Conservation (phyloP, 2,888 invertebrate species). For the Andrena trimmerana region DNA sequence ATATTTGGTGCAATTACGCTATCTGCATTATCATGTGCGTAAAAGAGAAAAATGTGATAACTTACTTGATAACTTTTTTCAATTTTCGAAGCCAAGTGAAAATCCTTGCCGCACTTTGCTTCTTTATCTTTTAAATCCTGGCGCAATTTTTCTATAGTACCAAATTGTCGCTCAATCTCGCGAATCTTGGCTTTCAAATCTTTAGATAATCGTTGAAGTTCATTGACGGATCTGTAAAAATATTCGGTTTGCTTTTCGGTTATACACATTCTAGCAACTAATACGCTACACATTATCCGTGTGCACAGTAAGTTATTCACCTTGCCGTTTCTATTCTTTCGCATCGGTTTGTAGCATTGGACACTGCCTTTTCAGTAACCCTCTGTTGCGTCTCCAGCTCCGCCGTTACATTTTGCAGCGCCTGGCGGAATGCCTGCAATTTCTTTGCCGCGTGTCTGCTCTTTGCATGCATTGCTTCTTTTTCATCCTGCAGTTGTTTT, state of each 20-base stretch:
- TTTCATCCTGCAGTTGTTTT: conserved; percentile 83
- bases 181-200: conserved; percentile 72
- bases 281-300: background rate
- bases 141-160: conserved; percentile 78
- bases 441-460: conserved; percentile 62
- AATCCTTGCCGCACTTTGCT: conserved; percentile 76
- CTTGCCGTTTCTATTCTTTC: conserved; percentile 86
- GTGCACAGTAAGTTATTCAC: conserved; percentile 77
- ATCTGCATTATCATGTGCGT: background rate
- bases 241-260: background rate
- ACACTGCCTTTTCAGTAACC: conserved; percentile 80
- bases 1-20: background rate
- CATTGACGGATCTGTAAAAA: conserved; percentile 67
- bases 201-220: conserved; percentile 65
- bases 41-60: conserved; percentile 12
- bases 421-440: conserved; percentile 63
- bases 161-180: conserved; percentile 74
- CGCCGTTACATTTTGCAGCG: conserved; percentile 72
- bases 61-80: conserved; percentile 75
- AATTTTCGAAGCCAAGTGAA: conserved; percentile 70
- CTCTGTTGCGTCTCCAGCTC: conserved; percentile 83
- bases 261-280: background rate
- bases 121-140: conserved; percentile 80
- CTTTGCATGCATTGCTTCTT: conserved; percentile 73
- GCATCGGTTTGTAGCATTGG: conserved; percentile 85